These are phyloP conservation scores for Antitype chi DNA, from an alignment of 2,888 invertebrate species.

Conservation along the genomic window DNA sequence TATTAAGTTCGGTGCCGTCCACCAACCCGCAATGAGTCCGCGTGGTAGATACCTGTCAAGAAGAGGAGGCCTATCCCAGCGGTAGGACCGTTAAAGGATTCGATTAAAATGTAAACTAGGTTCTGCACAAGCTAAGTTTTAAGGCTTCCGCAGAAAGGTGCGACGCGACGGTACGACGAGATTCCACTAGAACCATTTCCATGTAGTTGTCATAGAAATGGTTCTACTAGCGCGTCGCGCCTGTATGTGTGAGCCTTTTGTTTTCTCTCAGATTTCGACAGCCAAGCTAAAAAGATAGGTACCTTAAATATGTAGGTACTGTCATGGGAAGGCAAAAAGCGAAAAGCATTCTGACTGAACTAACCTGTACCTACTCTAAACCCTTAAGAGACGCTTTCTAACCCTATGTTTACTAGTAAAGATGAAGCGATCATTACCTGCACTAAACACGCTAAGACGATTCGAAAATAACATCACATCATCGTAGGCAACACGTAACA, in stretches of 20 bases:
- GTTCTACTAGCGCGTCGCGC: too few relatives aligned
- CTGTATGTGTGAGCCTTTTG: too few relatives aligned
- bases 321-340: neutral
- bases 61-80: neutral
- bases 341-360: neutral
- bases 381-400: slow-evolving; percentile 1
- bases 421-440: slow-evolving; percentile 45
- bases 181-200: too few relatives aligned
- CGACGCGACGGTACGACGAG: too few relatives aligned
- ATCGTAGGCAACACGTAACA: slow-evolving; percentile 28
- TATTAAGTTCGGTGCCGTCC: neutral
- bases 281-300: too few relatives aligned
- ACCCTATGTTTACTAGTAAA: slow-evolving; percentile 5
- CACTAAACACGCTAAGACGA: slow-evolving; percentile 28
- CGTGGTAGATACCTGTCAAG: too few relatives aligned
- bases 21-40: neutral
- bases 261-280: neutral
- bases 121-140: neutral
- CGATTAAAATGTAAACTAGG: too few relatives aligned
- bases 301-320: too few relatives aligned
- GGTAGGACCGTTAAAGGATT: neutral
- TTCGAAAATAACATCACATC: slow-evolving; percentile 44
- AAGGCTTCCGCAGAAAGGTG: too few relatives aligned
- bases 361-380: neutral
- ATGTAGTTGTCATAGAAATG: too few relatives aligned